A percentile compares a stretch with the other conserved stretches of the same genome.
These are phyloP conservation scores for Cinclus mexicanus DNA, from an alignment of 2,113 vertebrate genomes.

Conservation along the genomic window DNA sequence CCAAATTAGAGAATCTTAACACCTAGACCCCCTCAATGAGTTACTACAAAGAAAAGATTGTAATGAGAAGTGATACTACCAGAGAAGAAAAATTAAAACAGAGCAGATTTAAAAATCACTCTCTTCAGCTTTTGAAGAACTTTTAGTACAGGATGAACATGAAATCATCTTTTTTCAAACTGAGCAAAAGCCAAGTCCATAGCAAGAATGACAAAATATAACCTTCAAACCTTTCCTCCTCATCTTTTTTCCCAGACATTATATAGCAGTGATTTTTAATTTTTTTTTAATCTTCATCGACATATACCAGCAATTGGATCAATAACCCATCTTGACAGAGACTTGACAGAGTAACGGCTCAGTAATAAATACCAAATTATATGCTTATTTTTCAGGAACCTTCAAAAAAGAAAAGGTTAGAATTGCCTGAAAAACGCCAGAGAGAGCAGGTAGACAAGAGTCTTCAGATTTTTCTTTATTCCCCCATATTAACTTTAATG, in stretches of 20 bases:
- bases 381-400: conserved; percentile 80
- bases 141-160: not conserved
- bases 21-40: not conserved
- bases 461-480: not conserved
- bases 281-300: not conserved
- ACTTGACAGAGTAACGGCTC: not conserved
- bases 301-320: not conserved
- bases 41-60: not conserved
- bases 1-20: not conserved
- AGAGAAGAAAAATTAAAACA: not conserved
- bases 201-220: not conserved
- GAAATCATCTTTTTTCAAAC: conserved; percentile 62
- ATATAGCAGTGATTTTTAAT: not conserved
- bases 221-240: conserved; percentile 71
- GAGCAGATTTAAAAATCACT: not conserved
- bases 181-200: conserved; percentile 11
- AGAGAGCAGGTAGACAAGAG: conserved; percentile 85
- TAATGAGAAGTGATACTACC: not conserved
- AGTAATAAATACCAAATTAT: conserved; percentile 15
- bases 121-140: not conserved
- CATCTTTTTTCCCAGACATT: conserved; percentile 51
- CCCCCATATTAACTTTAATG: not conserved
- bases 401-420: conserved; percentile 83
- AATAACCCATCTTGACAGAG: conserved; percentile 1
- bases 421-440: conserved; percentile 85